Evolutionary conservation across 2,113 vertebrate genomes (phyloP), one percentile per base, ranked within the genome.

Genomic region (Corvus hawaiiensis): DNA sequence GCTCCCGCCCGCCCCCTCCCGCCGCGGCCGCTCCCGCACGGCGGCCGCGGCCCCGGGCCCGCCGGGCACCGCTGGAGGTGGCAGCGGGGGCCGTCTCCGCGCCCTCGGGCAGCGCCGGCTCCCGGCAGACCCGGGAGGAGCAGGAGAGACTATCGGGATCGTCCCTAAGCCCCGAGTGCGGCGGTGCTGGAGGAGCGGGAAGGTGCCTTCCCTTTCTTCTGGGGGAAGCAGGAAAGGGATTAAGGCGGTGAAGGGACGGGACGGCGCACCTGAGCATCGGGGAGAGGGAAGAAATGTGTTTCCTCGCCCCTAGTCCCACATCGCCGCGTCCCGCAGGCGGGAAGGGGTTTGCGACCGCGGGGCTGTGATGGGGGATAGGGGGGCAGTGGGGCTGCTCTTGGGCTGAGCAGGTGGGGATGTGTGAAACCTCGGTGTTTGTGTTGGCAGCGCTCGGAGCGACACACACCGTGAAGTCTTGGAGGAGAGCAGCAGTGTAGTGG

Each of bases 381-480:
- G 58, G 39, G 17, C n/a, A 16, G 21, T 1, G 3, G 46, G 41
- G 43, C 32, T 78, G 21, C 43, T 13, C 18, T 28, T 13, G 27
- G 12, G 44, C 41, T 5, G 22, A 10, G 56, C 43, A 2, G 59
- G 27, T 3, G 21, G 88, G 32, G 30, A 1, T n/a, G 75, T 16
- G 27, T 11, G 43, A 7, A 5, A 4, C 11, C 18, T 12, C 2
- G 2, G 22, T 35, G 74, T 16, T 32, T 30, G 41, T 15, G 33
- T 22, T 11, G 32, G 74, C 35, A 63, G 9, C 16, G 35, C 35
- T 63, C 17, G 35, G 28, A 54, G n/a, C 18, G 33, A 18, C 66
- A 2, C 48, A 1, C 26, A 0, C 22, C 11, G 5, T 4, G 49
- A 21, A 55, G 32, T 17, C 23, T 5, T 2, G 12, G 15, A 8